Conservation (phyloP, 2,113 vertebrate species). For the zebrafish (Danio rerio) region DNA sequence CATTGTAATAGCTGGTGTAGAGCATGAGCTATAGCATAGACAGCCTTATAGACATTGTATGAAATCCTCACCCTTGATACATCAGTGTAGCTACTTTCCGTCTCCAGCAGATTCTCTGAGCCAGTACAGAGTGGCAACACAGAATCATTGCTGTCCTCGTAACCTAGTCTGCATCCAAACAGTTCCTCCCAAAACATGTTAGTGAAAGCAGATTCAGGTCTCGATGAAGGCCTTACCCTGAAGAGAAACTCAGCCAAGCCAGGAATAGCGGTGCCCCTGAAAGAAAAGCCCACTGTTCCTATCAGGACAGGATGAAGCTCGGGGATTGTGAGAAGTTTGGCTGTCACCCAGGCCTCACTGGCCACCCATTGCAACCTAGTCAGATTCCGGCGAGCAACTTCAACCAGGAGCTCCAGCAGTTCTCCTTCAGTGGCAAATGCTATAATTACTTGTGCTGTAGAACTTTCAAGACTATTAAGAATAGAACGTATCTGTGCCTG, state of each 20-base stretch:
- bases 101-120: slow-evolving; percentile 66
- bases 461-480: slow-evolving; percentile 66
- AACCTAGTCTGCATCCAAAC: slow-evolving; percentile 71
- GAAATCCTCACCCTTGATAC: slow-evolving; percentile 72
- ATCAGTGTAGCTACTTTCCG: slow-evolving; percentile 70
- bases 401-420: slow-evolving; percentile 66
- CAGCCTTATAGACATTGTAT: slow-evolving; percentile 79
- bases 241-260: slow-evolving; percentile 65
- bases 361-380: slow-evolving; percentile 70
- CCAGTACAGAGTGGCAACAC: slow-evolving; percentile 68
- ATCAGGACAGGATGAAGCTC: slow-evolving; percentile 65
- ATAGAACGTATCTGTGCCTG: slow-evolving; percentile 61
- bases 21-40: slow-evolving; percentile 72
- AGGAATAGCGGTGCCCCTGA: slow-evolving; percentile 63
- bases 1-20: slow-evolving; percentile 70
- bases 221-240: slow-evolving; percentile 66
- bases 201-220: slow-evolving; percentile 66
- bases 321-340: slow-evolving; percentile 67
- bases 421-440: slow-evolving; percentile 75
- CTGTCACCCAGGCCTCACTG: slow-evolving; percentile 70
- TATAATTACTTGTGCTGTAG: slow-evolving; percentile 70
- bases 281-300: slow-evolving; percentile 76
- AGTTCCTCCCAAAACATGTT: slow-evolving; percentile 79
- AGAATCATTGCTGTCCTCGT: neutral
- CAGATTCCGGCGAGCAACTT: slow-evolving; percentile 70